phyloP scores from a whole-genome alignment of 2,113 vertebrate genomes.

The Myrmecobius fasciatus region DNA sequence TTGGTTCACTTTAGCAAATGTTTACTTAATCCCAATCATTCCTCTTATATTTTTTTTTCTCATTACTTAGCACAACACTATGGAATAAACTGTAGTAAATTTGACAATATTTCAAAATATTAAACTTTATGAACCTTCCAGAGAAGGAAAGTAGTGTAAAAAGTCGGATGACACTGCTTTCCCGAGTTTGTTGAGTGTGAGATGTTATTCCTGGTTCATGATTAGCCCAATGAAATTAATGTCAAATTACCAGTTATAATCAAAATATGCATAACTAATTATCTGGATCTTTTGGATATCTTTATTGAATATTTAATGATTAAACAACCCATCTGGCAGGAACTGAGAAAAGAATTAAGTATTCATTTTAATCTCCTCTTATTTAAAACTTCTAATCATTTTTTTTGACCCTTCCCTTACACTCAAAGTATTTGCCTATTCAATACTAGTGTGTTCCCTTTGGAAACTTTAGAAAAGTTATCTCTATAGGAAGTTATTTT shows the following conservation, averaged over 20 bases:
- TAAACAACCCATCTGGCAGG: not conserved
- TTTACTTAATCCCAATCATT: not conserved
- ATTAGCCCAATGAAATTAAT: not conserved
- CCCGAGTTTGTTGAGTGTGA: not conserved
- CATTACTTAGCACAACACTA: too few relatives aligned
- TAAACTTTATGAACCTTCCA: not conserved
- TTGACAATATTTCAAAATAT: not conserved
- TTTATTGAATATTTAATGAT: not conserved
- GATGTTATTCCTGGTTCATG: not conserved
- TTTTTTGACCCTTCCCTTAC: not conserved
- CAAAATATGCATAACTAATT: slow-evolving; percentile 5
- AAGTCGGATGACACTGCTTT: too few relatives aligned
- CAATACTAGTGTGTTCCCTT: slow-evolving; percentile 1
- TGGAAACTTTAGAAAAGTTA: not conserved
- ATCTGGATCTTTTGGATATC: slow-evolving; percentile 23
- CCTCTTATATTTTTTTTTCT: too few relatives aligned
- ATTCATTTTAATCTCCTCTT: not conserved
- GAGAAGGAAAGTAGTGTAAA: not conserved
- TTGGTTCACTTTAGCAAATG: too few relatives aligned
- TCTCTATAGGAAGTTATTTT: not conserved
- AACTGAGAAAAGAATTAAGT: not conserved
- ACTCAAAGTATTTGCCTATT: not conserved
- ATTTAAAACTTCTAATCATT: not conserved
- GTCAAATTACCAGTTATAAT: not conserved
- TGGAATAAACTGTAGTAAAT: too few relatives aligned